These are phyloP conservation scores for Aplocera efformata DNA, from an alignment of 2,888 invertebrate genomes.

Conservation along the genomic window DNA sequence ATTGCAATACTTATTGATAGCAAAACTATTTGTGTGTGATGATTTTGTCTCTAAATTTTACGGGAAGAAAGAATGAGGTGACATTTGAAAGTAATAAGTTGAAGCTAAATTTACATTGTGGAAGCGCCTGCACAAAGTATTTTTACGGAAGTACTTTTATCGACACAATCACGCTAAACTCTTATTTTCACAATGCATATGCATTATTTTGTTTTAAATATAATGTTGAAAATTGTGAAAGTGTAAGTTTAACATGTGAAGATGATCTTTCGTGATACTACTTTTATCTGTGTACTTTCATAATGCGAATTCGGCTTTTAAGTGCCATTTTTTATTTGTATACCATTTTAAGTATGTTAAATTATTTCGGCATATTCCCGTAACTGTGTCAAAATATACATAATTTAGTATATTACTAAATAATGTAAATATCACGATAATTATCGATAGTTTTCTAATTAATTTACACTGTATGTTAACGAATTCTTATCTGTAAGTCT, in stretches of 20 bases:
- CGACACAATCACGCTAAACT: too few relatives aligned
- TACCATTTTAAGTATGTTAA: slow-evolving; percentile 15
- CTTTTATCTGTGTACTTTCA: too few relatives aligned
- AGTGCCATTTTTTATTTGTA: not conserved
- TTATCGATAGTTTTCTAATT: slow-evolving; percentile 59
- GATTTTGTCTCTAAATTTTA: slow-evolving; percentile 51
- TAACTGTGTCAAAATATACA: slow-evolving; percentile 64
- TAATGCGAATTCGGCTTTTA: too few relatives aligned
- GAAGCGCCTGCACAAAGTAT: too few relatives aligned
- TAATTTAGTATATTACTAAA: slow-evolving; percentile 79
- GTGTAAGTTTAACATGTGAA: too few relatives aligned
- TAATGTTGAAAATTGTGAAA: too few relatives aligned
- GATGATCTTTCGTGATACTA: too few relatives aligned
- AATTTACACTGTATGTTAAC: slow-evolving; percentile 59
- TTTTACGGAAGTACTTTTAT: too few relatives aligned
- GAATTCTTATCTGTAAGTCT: slow-evolving; percentile 55
- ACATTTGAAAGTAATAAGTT: not conserved
- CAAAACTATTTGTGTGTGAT: slow-evolving; percentile 55
- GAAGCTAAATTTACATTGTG: too few relatives aligned
- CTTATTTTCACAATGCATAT: too few relatives aligned
- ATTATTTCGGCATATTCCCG: slow-evolving; percentile 47
- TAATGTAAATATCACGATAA: slow-evolving; percentile 69
- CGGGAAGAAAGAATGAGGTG: slow-evolving; percentile 31
- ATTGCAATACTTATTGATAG: slow-evolving; percentile 35
- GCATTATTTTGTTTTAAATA: too few relatives aligned